Conservation (phyloP, 2,797 vertebrate genomes). For the Antennarius maculatus region DNA sequence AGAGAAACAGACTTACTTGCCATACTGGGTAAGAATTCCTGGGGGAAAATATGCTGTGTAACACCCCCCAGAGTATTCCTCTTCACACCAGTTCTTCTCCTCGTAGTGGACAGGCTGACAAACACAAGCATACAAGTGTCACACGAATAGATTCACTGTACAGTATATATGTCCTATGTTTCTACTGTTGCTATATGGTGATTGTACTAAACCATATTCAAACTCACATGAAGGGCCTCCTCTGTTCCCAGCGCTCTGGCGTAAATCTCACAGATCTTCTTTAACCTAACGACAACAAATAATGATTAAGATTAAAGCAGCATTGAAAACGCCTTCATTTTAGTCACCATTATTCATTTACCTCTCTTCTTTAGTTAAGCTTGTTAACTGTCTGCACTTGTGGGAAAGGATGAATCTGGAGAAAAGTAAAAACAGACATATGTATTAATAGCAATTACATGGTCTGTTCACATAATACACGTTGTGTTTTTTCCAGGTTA, state of each 20-base stretch:
- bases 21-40: conserved; percentile 94
- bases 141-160: background rate
- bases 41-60: conserved; percentile 96
- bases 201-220: background rate
- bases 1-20: conserved; percentile 81
- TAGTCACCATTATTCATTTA: conserved; percentile 47
- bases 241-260: conserved; percentile 88
- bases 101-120: conserved; percentile 94
- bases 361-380: conserved; percentile 92
- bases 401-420: conserved; percentile 92
- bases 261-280: conserved; percentile 93
- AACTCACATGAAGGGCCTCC: conserved; percentile 92
- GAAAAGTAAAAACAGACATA: conserved; percentile 31
- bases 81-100: conserved; percentile 99
- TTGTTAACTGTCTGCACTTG: conserved; percentile 87
- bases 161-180: background rate
- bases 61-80: conserved; percentile 97
- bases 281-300: conserved; percentile 79
- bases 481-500: too few relatives aligned
- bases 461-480: too few relatives aligned
- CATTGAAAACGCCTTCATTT: background rate
- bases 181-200: background rate
- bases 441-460: too few relatives aligned
- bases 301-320: conserved; percentile 9
- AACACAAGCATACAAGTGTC: conserved; percentile 31